Evolutionary conservation across 2,888 invertebrate species (phyloP).

Genomic region (Dione vanillae): DNA sequence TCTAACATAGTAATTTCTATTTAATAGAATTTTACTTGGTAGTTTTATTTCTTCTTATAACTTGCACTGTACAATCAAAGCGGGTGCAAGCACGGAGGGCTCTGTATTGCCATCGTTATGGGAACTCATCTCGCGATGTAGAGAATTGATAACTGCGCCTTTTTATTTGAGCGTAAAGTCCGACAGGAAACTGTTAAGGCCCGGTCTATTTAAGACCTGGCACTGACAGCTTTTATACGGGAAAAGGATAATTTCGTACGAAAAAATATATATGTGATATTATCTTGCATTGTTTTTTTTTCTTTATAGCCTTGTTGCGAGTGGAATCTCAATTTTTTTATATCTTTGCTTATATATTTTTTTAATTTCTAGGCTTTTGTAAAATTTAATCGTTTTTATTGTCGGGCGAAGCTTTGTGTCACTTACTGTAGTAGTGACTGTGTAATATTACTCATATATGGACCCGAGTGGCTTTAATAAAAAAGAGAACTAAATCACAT

Average conservation of each 20-base stretch:
- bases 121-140: conserved; percentile 76
- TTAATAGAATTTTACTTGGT: no score
- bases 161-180: conserved; percentile 63
- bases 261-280: background rate
- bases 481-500: no score
- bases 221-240: conserved; percentile 45
- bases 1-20: no score
- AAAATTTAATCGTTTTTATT: no score
- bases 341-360: no score
- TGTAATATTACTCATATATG: no score
- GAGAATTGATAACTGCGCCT: conserved; percentile 77
- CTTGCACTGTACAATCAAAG: conserved; percentile 51
- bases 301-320: no score
- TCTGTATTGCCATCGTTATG: conserved; percentile 79
- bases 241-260: background rate
- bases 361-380: no score
- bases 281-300: background rate
- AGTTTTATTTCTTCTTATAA: background rate
- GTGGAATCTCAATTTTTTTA: no score
- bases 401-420: no score
- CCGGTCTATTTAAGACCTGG: conserved; percentile 48
- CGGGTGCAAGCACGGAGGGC: conserved; percentile 50
- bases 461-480: no score
- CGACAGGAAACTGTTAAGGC: conserved; percentile 52
- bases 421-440: no score